Conservation (phyloP, 2,113 vertebrate species). For the Epinephelus moara region DNA sequence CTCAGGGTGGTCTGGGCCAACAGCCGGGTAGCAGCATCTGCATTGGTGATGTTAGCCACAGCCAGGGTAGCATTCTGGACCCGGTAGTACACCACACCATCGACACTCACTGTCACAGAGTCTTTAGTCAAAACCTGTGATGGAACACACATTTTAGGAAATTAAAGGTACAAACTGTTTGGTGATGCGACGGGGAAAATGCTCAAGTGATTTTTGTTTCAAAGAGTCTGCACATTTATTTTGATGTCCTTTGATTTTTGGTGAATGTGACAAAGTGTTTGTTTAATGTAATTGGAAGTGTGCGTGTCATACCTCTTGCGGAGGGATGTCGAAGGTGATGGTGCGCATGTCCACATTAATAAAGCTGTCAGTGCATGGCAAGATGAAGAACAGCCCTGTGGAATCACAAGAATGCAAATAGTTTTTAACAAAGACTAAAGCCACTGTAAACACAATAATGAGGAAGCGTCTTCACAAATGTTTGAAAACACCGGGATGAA, state of each 20-base stretch:
- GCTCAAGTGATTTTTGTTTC: background rate
- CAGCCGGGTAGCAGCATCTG: conserved; percentile 92
- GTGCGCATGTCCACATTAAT: conserved; percentile 99
- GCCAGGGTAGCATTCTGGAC: conserved; percentile 94
- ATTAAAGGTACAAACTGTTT: background rate
- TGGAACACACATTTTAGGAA: background rate
- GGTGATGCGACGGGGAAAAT: background rate
- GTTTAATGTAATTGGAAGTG: conserved; percentile 26
- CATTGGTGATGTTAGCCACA: conserved; percentile 95
- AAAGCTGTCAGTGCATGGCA: conserved; percentile 97
- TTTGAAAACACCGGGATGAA: conserved; percentile 70
- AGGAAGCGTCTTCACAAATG: conserved; percentile 64
- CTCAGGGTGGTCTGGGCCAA: conserved; percentile 95
- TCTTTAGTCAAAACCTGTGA: conserved; percentile 95
- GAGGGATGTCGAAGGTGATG: conserved; percentile 96
- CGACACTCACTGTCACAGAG: conserved; percentile 94
- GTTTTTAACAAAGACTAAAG: conserved; percentile 58
- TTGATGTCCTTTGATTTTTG: conserved; percentile 24
- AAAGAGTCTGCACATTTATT: background rate
- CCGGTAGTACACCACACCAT: conserved; percentile 96
- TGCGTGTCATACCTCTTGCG: conserved; percentile 90
- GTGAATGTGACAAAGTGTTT: conserved; percentile 17
- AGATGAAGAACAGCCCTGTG: conserved; percentile 94
- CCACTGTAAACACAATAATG: conserved; percentile 71
- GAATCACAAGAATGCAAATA: conserved; percentile 64